phyloP scores from a whole-genome alignment of 2,797 vertebrate genomes.

The Smutsia gigantea region DNA sequence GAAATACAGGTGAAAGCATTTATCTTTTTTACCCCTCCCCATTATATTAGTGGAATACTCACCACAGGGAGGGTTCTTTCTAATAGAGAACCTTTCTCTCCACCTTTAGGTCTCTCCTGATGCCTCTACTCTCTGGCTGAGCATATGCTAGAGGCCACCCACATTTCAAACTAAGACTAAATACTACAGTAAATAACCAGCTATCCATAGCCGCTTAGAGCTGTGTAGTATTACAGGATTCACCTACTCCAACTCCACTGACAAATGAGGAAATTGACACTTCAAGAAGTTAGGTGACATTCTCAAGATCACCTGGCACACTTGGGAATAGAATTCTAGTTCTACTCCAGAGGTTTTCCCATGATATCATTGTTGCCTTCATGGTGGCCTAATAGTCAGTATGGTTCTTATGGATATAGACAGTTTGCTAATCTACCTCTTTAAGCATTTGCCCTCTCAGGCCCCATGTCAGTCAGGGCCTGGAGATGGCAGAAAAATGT shows the following conservation, averaged over 20 bases:
- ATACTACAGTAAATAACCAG: not conserved
- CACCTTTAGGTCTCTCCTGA: not conserved
- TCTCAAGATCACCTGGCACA: not conserved
- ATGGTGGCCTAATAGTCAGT: not conserved
- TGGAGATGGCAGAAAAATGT: not conserved
- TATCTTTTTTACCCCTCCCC: not conserved
- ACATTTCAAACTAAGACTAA: conserved; percentile 27
- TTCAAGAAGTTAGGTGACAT: not conserved
- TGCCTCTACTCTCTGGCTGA: not conserved
- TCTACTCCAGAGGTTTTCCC: not conserved
- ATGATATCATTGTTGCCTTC: not conserved
- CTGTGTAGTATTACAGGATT: not conserved
- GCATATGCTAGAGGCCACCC: not conserved
- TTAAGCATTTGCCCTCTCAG: not conserved
- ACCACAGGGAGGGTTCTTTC: not conserved
- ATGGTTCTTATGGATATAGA: not conserved
- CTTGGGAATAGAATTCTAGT: not conserved
- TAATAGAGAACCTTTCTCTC: not conserved
- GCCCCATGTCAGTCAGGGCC: not conserved
- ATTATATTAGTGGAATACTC: not conserved
- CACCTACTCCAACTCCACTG: not conserved
- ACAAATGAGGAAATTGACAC: not conserved
- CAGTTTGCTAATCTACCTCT: not conserved
- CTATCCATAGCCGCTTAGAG: not conserved
- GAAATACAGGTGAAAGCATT: not conserved